A percentile compares a stretch with the other conserved stretches of the same genome.
These are phyloP conservation scores for Strix uralensis DNA, from an alignment of 2,113 vertebrate species.

Conservation along the genomic window DNA sequence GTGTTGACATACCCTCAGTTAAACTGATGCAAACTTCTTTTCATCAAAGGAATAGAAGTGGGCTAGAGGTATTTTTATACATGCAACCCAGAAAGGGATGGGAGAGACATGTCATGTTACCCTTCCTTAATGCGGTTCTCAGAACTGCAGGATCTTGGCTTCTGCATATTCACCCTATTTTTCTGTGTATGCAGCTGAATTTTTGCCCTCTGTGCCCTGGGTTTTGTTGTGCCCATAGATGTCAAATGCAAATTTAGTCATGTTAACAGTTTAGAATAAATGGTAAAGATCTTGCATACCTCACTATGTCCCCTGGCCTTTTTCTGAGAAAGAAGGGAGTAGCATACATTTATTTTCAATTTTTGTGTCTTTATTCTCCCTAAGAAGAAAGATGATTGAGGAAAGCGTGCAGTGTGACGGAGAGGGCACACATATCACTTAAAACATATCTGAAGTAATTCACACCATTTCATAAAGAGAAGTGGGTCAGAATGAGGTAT, in stretches of 20 bases:
- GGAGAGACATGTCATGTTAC: not conserved
- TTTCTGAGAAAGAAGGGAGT: not conserved
- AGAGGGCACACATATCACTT: not conserved
- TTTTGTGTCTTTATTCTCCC: not conserved
- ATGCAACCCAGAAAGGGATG: not conserved
- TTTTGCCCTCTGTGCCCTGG: not conserved
- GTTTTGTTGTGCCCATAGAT: not conserved
- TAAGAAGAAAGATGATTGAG: not conserved
- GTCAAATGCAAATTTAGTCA: not conserved
- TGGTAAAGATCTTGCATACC: not conserved
- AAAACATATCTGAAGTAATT: not conserved
- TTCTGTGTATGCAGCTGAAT: not conserved
- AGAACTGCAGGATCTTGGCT: not conserved
- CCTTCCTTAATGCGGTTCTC: not conserved
- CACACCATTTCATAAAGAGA: not conserved
- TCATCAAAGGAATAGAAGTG: not conserved
- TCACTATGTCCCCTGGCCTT: not conserved
- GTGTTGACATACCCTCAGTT: not conserved
- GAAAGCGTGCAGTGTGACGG: not conserved
- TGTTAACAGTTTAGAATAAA: not conserved
- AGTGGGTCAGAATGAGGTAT: not conserved
- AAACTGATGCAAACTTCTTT: not conserved
- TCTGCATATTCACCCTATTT: not conserved
- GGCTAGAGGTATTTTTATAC: not conserved
- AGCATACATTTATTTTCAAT: not conserved